A percentile compares a stretch with the other conserved stretches of the same genome.
Conservation (phyloP, 2,113 vertebrate genomes). For the Sylvilagus bachmani region DNA sequence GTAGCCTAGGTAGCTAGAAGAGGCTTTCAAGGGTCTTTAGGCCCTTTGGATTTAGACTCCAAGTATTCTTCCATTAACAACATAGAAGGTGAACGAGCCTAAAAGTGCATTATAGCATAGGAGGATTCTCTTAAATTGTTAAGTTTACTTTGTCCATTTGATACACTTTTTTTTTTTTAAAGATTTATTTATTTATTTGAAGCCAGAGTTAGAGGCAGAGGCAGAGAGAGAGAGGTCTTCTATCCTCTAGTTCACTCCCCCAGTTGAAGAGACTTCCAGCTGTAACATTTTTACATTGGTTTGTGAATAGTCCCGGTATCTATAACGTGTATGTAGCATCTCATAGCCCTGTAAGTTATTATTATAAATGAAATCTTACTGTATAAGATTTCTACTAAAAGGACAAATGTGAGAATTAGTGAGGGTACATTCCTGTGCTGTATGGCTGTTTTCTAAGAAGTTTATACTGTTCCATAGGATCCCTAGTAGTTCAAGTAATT, state of each 20-base stretch:
- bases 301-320: background rate
- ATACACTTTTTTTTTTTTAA: background rate
- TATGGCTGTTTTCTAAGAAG: background rate
- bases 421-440: background rate
- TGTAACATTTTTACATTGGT: background rate
- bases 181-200: too few relatives aligned
- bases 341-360: background rate
- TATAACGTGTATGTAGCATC: background rate
- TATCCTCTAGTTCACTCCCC: too few relatives aligned
- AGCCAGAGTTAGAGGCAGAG: too few relatives aligned
- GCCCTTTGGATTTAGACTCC: background rate
- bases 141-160: background rate
- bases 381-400: background rate
- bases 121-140: background rate
- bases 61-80: background rate
- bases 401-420: background rate
- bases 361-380: background rate
- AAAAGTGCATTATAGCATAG: background rate
- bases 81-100: background rate
- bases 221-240: too few relatives aligned
- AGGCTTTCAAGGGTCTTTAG: background rate
- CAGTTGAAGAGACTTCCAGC: constrained; percentile 8
- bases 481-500: background rate
- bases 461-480: constrained; percentile 17
- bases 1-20: background rate